Evolutionary conservation across 2,113 vertebrate genomes (phyloP).

Genomic region (Galbula dea): DNA sequence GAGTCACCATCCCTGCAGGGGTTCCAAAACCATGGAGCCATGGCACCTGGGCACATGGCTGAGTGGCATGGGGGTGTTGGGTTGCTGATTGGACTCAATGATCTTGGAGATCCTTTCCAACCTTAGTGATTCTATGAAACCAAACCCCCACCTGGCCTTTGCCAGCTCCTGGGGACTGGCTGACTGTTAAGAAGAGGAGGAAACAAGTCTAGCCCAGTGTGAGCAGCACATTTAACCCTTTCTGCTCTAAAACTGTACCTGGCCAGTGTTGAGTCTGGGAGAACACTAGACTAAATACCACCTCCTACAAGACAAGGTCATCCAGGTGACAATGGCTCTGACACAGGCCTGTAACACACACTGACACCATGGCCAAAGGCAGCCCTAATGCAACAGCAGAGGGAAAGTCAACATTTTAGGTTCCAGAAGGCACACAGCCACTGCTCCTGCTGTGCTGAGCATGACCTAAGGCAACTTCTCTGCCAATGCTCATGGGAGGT

Average conservation of each 20-base stretch:
- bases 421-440: background rate
- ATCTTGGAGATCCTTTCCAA: too few relatives aligned
- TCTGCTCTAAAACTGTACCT: background rate
- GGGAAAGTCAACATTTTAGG: background rate
- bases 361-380: background rate
- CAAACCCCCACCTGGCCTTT: background rate
- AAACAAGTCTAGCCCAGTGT: background rate
- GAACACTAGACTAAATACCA: background rate
- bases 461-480: rapidly evolving
- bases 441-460: background rate
- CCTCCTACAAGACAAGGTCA: background rate
- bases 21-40: too few relatives aligned
- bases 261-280: background rate
- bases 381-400: background rate
- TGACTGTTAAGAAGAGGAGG: background rate
- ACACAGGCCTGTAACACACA: background rate
- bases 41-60: too few relatives aligned
- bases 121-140: too few relatives aligned
- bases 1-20: too few relatives aligned
- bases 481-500: background rate
- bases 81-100: too few relatives aligned
- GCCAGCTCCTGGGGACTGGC: background rate
- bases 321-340: background rate
- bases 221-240: background rate
- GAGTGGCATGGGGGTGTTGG: too few relatives aligned